Conservation (phyloP, 92 coral and sea anemone genomes). For the Parazoanthus atlanticus region DNA sequence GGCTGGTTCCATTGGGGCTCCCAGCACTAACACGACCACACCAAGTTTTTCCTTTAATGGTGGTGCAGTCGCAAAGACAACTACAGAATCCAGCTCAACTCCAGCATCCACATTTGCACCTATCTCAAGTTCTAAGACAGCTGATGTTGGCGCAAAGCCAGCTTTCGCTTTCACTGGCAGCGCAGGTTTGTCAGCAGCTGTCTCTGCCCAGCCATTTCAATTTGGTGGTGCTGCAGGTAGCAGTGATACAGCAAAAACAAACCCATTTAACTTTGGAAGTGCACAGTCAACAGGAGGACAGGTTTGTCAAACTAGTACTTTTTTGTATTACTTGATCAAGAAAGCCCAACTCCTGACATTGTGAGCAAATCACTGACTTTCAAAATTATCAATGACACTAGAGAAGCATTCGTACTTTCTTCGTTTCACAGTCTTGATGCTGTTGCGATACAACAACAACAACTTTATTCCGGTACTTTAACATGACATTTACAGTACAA, state of each 20-base stretch:
- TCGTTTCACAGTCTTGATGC: too few species aligned
- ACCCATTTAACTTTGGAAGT: slow-evolving; percentile 7
- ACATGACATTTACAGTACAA: too few species aligned
- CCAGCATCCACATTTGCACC: not conserved
- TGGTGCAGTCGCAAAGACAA: not conserved
- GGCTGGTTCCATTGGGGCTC: not conserved
- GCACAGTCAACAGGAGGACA: slow-evolving; percentile 31
- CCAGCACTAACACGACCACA: not conserved
- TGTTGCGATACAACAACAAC: too few species aligned
- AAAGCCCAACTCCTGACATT: too few species aligned
- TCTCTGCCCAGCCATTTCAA: not conserved
- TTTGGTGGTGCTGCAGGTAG: slow-evolving; percentile 13
- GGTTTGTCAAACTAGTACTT: not conserved
- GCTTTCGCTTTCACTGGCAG: slow-evolving; percentile 14
- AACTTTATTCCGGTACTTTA: too few species aligned
- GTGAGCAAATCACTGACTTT: too few species aligned
- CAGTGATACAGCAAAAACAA: not conserved
- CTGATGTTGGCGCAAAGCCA: not conserved
- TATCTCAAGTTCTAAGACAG: not conserved
- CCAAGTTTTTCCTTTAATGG: not conserved
- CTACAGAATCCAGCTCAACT: not conserved
- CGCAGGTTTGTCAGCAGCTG: slow-evolving; percentile 1
- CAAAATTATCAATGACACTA: too few species aligned
- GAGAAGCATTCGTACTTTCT: too few species aligned
- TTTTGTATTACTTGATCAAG: not conserved